Evolutionary conservation across 30 jellyfish, hydroid and myxozoan genomes (phyloP), one percentile per base, ranked within the genome.

Genomic region (Nemopilema nomurai): DNA sequence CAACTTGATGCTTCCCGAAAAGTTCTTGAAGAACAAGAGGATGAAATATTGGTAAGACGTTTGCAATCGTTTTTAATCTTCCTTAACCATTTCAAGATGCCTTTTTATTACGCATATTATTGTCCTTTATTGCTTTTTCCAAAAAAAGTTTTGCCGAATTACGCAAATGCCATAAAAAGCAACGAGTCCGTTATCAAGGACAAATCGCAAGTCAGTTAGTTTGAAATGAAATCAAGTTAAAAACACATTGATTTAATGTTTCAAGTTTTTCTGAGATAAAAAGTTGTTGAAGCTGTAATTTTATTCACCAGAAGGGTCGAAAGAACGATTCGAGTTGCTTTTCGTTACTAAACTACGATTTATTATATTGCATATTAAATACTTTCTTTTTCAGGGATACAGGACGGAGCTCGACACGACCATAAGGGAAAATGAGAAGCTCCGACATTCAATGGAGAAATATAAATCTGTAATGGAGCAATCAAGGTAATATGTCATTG

Each of bases 1-100:
- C 98, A 92, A 79, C 32, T 92, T 7, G 66, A 77, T 72, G 98
- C 97, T 26, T 92, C 98, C 25, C 72, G 98, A 25, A 77, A 69
- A 28, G 22, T 92, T 28, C 28, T 92, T 20, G 98, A 92, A 52
- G 98, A 92, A 33, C 98, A 92, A 73, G 97, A 92, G 69, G 90
- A 92, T 32, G 98, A 92, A 69, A 77, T 92, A 0, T 62, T 81
- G 86, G 98, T 87, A 87, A 69, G 62, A 30, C 18, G 31, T 31
- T 0, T 19, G 16, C 18, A 19, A 4, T 7, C 53, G 4, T 27
- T 30, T 77, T 49, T 41, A 6, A 41, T 3, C 13, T 3, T 41
- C 13, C 13, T 41, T 3, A 41, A 41, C n/a, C n/a, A n/a, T n/a
- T n/a, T n/a, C n/a, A n/a, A n/a, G n/a, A n/a, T n/a, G n/a, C n/a